Evolutionary conservation across 2,888 invertebrate species (phyloP).

Genomic region (Apodemia mormo): DNA sequence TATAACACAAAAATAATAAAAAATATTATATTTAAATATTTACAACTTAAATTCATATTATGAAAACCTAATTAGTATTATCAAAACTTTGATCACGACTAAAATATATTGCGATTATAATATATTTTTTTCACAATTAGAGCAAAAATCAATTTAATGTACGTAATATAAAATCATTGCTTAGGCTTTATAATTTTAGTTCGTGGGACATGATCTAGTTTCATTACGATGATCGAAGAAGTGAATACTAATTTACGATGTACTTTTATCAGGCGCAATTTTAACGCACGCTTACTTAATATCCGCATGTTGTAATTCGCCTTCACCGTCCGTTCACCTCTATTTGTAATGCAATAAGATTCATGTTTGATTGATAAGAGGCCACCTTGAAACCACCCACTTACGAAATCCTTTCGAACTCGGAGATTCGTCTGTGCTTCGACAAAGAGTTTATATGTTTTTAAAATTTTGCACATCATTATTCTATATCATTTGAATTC

Average conservation of each 20-base stretch:
- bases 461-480: background rate
- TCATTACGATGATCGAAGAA: background rate
- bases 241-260: conserved; percentile 8
- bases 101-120: too few species aligned
- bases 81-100: too few species aligned
- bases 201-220: background rate
- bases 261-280: conserved; percentile 35
- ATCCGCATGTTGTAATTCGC: conserved; percentile 48
- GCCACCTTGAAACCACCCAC: conserved; percentile 46
- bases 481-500: too few species aligned
- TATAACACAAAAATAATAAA: too few species aligned
- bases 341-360: conserved; percentile 32
- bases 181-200: too few species aligned
- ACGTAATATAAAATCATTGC: too few species aligned
- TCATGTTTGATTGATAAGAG: conserved; percentile 32
- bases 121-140: too few species aligned
- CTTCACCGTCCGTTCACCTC: conserved; percentile 25
- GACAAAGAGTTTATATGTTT: conserved; percentile 7
- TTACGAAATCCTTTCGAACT: conserved; percentile 44
- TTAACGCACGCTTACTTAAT: conserved; percentile 46
- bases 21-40: too few species aligned
- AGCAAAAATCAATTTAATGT: too few species aligned
- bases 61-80: too few species aligned
- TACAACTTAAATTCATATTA: too few species aligned
- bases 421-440: conserved; percentile 37